Evolutionary conservation across 1,140 invertebrate species (phyloP).

Genomic region (Aphidius ervi): DNA sequence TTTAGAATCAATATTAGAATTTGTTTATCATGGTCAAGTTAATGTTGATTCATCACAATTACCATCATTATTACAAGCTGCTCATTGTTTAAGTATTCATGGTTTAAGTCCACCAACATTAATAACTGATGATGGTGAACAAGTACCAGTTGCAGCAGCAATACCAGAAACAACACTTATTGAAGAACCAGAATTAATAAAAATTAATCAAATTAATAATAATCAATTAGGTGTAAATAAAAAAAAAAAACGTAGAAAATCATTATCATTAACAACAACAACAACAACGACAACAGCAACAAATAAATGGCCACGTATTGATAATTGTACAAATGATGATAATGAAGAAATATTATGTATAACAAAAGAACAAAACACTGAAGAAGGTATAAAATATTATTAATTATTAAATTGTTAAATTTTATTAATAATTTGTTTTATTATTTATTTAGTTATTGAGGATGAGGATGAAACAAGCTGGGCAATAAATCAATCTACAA

Average conservation of each 20-base stretch:
- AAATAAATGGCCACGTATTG: slow-evolving; percentile 40
- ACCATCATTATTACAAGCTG: slow-evolving; percentile 60
- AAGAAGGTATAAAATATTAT: slow-evolving; percentile 12
- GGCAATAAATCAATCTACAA: slow-evolving; percentile 20
- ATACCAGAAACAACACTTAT: slow-evolving; percentile 33
- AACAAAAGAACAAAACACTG: too few relatives aligned
- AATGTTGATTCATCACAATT: slow-evolving; percentile 61
- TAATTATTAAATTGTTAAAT: slow-evolving; percentile 2
- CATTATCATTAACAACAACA: slow-evolving; percentile 30
- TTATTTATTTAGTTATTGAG: slow-evolving; percentile 30
- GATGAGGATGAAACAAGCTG: slow-evolving; percentile 28
- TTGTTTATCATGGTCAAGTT: slow-evolving; percentile 63
- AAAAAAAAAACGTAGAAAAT: slow-evolving; percentile 48
- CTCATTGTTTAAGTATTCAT: slow-evolving; percentile 61
- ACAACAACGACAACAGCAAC: not conserved
- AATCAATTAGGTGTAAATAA: slow-evolving; percentile 29
- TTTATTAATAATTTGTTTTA: too few relatives aligned
- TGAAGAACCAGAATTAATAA: slow-evolving; percentile 33
- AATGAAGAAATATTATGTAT: too few relatives aligned
- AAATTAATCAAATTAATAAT: slow-evolving; percentile 37
- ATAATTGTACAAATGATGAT: slow-evolving; percentile 26
- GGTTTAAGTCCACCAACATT: slow-evolving; percentile 56
- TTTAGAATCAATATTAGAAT: slow-evolving; percentile 60
- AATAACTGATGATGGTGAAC: slow-evolving; percentile 52
- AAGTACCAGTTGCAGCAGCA: slow-evolving; percentile 40